A percentile compares a stretch with the other conserved stretches of the same genome.
Conservation (phyloP, 2,113 vertebrate species). For the Thunnus thynnus region DNA sequence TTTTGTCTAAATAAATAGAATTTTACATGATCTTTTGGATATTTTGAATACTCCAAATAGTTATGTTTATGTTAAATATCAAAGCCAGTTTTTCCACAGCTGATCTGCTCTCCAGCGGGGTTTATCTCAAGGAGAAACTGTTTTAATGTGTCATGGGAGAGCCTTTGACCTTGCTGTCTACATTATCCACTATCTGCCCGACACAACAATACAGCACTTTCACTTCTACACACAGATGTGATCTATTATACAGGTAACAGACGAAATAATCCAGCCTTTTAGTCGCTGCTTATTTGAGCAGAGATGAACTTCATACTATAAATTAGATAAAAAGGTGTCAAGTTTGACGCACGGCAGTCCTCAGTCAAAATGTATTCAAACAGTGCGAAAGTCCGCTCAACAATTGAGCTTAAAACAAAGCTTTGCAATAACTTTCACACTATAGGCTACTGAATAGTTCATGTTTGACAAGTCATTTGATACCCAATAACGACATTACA, state of each 20-base stretch:
- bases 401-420: neutral
- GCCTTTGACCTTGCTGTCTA: constrained; percentile 57
- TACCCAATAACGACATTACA: rapidly evolving
- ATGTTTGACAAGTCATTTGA: neutral
- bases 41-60: neutral
- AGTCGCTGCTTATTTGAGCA: no score
- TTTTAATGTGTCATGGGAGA: constrained; percentile 17
- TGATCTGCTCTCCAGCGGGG: neutral
- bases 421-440: no score
- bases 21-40: neutral
- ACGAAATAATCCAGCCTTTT: neutral
- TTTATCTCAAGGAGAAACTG: constrained; percentile 15
- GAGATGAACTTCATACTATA: neutral
- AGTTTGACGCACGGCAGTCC: neutral
- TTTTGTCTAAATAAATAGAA: no score
- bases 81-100: neutral
- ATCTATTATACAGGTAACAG: neutral
- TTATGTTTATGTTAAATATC: neutral
- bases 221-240: constrained; percentile 16
- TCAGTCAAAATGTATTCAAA: neutral
- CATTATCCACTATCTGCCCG: constrained; percentile 48
- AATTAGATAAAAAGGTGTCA: neutral
- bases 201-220: constrained; percentile 32
- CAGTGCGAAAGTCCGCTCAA: neutral
- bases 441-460: no score